Percentiles rank a stretch among this genome's conserved stretches.
Evolutionary conservation across 1,140 invertebrate species (phyloP).

Genomic region (Trissolcus basalis): DNA sequence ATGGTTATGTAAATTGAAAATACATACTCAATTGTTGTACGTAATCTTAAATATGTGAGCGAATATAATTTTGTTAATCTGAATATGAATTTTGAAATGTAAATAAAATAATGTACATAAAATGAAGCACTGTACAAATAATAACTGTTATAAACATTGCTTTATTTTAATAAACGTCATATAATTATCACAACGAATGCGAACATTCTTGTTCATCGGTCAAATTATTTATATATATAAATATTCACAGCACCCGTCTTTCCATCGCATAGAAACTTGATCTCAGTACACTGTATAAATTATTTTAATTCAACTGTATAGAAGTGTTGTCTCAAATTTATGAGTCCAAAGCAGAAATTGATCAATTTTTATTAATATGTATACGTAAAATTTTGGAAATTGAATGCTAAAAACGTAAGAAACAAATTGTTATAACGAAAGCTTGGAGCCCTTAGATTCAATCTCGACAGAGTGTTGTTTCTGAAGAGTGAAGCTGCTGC

Average conservation of each 20-base stretch:
- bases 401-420: slow-evolving; percentile 1
- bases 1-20: not conserved
- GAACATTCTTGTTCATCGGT: slow-evolving; percentile 6
- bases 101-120: slow-evolving; percentile 9
- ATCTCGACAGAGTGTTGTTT: slow-evolving; percentile 21
- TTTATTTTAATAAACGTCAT: slow-evolving; percentile 40
- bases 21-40: not conserved
- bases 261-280: no score
- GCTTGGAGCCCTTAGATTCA: slow-evolving; percentile 31
- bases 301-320: no score
- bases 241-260: slow-evolving; percentile 14
- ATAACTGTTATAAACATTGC: slow-evolving; percentile 46
- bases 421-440: slow-evolving; percentile 30
- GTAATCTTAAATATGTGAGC: slow-evolving; percentile 2
- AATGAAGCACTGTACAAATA: slow-evolving; percentile 32
- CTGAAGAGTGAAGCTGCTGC: slow-evolving; percentile 61
- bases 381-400: slow-evolving; percentile 1
- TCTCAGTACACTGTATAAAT: no score
- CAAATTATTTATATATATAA: no score
- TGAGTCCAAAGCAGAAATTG: no score
- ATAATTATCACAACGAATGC: slow-evolving; percentile 21
- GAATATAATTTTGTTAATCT: no score
- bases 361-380: no score
- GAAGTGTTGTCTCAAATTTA: no score
- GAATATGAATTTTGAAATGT: no score